Evolutionary conservation across 2,888 invertebrate species (phyloP).

Genomic region (Polymixis lichenea): DNA sequence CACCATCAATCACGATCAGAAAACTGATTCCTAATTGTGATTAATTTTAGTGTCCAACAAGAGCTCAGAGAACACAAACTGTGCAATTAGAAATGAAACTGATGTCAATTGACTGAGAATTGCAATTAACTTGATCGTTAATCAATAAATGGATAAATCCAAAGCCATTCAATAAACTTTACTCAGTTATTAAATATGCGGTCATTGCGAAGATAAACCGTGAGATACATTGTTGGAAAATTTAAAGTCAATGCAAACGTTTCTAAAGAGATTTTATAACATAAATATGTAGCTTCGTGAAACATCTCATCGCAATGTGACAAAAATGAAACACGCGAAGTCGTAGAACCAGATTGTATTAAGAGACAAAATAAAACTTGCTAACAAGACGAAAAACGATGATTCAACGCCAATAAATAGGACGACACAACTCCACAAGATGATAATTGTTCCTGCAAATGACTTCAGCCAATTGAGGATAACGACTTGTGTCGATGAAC

Average conservation of each 20-base stretch:
- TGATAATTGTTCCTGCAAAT: slow-evolving; percentile 83
- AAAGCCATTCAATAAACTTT: slow-evolving; percentile 33
- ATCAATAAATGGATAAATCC: slow-evolving; percentile 39
- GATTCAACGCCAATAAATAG: slow-evolving; percentile 78
- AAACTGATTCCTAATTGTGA: slow-evolving; percentile 29
- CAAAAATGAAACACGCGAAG: slow-evolving; percentile 18
- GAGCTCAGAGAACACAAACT: slow-evolving; percentile 36
- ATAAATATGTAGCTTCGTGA: slow-evolving; percentile 4
- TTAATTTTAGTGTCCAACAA: slow-evolving; percentile 39
- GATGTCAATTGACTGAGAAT: slow-evolving; percentile 23
- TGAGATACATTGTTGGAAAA: slow-evolving; percentile 8
- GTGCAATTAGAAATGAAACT: slow-evolving; percentile 41
- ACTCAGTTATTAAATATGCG: slow-evolving; percentile 1
- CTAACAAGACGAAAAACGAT: slow-evolving; percentile 76
- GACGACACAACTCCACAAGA: slow-evolving; percentile 74
- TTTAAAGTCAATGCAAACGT: background rate
- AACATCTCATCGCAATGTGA: slow-evolving; percentile 19
- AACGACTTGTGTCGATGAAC: slow-evolving; percentile 84
- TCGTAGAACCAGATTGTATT: slow-evolving; percentile 11
- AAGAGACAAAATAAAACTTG: slow-evolving; percentile 63
- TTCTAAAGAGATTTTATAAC: background rate
- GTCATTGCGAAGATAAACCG: slow-evolving; percentile 2
- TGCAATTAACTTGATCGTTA: slow-evolving; percentile 41
- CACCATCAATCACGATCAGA: slow-evolving; percentile 12
- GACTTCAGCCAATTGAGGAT: slow-evolving; percentile 80